These are phyloP conservation scores for Corticium candelabrum DNA, from an alignment of 37 sponge, comb jelly and placozoan genomes.

Conservation along the genomic window DNA sequence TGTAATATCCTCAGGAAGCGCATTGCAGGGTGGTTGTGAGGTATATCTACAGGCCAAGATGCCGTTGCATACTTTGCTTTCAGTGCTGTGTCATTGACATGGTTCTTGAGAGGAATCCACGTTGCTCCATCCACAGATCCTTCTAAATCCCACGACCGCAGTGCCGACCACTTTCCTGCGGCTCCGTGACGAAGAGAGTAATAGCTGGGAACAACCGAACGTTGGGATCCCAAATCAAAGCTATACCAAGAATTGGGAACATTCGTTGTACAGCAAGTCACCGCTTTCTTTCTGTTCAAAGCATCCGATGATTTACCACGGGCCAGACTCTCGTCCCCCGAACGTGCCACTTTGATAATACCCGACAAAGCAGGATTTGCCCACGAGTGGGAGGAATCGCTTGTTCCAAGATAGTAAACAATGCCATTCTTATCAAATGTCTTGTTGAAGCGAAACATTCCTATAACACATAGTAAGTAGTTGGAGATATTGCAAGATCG, in stretches of 20 bases:
- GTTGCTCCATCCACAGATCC: constrained; percentile 62
- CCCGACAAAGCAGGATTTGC: background rate
- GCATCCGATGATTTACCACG: background rate
- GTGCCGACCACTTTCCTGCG: background rate
- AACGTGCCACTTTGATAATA: background rate
- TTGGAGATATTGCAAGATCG: too few relatives aligned
- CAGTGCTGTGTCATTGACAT: constrained; percentile 71
- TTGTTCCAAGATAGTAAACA: background rate
- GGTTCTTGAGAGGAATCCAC: constrained; percentile 66
- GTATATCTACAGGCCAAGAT: background rate
- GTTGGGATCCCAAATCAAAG: background rate
- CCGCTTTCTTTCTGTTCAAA: background rate
- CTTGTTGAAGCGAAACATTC: background rate
- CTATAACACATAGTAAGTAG: too few relatives aligned
- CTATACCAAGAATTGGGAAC: background rate
- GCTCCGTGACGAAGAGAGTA: background rate
- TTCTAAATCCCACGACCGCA: background rate
- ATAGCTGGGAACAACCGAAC: background rate
- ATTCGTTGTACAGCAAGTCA: background rate
- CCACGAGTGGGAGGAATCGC: background rate
- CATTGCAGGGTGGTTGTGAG: background rate
- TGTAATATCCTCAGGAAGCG: constrained; percentile 36
- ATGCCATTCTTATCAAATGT: background rate
- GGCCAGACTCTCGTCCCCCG: background rate
- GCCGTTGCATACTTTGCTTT: constrained; percentile 3